Evolutionary conservation across 2,113 vertebrate species (phyloP).

Genomic region (Numida meleagris): DNA sequence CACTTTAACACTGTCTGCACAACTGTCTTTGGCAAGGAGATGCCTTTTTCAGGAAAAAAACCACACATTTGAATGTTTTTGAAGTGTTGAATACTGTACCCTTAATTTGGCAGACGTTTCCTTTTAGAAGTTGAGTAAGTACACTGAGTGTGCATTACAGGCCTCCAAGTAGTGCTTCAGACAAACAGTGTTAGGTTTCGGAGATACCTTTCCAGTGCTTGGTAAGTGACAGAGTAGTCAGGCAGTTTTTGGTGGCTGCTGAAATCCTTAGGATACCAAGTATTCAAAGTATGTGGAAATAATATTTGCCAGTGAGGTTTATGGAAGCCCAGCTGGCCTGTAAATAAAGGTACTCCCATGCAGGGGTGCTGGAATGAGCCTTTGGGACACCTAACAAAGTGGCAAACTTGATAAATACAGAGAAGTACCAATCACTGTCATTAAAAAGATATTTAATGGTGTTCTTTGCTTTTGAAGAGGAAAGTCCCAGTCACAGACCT

Average conservation of each 20-base stretch:
- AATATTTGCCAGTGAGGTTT: background rate
- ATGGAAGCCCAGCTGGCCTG: background rate
- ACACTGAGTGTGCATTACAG: background rate
- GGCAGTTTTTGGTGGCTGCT: background rate
- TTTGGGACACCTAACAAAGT: background rate
- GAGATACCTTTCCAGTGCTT: background rate
- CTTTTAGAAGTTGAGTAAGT: background rate
- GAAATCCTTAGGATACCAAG: slow-evolving; percentile 28
- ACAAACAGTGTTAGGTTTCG: background rate
- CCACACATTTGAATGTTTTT: background rate
- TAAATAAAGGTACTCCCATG: background rate
- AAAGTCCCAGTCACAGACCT: background rate
- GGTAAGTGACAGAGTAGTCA: background rate
- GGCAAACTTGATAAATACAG: fast-evolving
- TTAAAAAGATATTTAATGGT: background rate
- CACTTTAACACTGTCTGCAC: background rate
- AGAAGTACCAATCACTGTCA: background rate
- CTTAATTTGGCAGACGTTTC: background rate
- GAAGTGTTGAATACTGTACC: background rate
- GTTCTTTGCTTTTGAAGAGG: background rate
- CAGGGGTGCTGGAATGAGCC: background rate
- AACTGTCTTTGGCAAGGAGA: background rate
- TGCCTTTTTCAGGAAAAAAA: background rate
- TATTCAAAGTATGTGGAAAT: background rate
- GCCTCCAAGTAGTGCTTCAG: background rate